Conservation (phyloP, 2,113 vertebrate genomes). For the Actinemys pallida region DNA sequence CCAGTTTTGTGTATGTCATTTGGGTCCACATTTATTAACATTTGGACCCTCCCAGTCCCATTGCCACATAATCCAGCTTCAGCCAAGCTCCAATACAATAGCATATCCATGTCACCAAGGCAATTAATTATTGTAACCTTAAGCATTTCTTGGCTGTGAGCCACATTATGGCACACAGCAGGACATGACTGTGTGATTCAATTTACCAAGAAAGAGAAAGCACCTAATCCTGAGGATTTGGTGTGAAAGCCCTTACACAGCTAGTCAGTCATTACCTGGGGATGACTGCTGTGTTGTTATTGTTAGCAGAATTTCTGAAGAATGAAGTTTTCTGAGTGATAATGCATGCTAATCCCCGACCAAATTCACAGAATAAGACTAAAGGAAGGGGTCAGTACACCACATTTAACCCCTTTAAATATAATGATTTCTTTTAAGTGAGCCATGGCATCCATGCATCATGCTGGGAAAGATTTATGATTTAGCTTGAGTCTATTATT, state of each 20-base stretch:
- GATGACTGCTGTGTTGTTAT: slow-evolving; percentile 27
- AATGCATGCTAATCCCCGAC: slow-evolving; percentile 24
- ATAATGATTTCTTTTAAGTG: neutral
- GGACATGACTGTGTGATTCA: slow-evolving; percentile 3
- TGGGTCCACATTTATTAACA: neutral
- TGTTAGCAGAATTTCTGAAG: slow-evolving; percentile 56
- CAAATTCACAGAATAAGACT: slow-evolving; percentile 28
- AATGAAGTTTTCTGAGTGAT: neutral
- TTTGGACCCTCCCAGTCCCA: neutral
- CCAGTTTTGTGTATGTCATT: neutral
- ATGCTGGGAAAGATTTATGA: accelerated
- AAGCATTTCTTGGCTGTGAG: slow-evolving; percentile 48
- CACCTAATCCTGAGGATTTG: slow-evolving; percentile 67
- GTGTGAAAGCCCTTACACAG: slow-evolving; percentile 36
- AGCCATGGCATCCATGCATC: neutral
- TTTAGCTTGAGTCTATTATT: neutral
- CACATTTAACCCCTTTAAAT: slow-evolving; percentile 32
- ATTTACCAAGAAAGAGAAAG: slow-evolving; percentile 45
- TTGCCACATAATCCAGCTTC: accelerated
- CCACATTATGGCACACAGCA: slow-evolving; percentile 27
- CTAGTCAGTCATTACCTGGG: slow-evolving; percentile 56
- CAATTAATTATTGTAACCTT: neutral
- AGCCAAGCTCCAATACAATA: neutral
- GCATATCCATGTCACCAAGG: neutral
- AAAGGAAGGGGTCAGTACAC: slow-evolving; percentile 1